A percentile compares a stretch with the other conserved stretches of the same genome.
These are phyloP conservation scores for Acleris holmiana DNA, from an alignment of 2,888 invertebrate genomes.

Conservation along the genomic window DNA sequence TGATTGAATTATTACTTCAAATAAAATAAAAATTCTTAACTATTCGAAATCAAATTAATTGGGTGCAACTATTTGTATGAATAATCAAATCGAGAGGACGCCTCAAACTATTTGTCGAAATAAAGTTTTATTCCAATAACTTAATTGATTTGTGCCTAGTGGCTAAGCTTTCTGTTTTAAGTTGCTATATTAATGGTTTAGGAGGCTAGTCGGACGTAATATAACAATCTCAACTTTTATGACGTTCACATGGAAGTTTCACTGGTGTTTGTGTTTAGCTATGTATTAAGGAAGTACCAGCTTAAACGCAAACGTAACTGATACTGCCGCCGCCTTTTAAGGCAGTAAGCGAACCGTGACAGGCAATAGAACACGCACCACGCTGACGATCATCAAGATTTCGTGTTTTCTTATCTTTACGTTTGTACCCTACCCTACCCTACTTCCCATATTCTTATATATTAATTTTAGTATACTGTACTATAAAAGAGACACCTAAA, in stretches of 20 bases:
- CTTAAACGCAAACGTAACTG: no score
- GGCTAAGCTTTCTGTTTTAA: conserved; percentile 19
- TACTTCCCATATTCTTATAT: no score
- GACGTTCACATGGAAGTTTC: background rate
- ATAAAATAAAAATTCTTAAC: conserved; percentile 32
- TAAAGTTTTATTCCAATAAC: conserved; percentile 25
- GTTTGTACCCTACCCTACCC: no score
- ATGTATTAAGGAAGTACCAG: no score
- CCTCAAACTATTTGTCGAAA: conserved; percentile 27
- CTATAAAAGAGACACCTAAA: no score
- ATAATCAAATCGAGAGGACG: conserved; percentile 22
- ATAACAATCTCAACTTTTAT: conserved; percentile 12
- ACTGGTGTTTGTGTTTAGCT: no score
- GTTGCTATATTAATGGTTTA: conserved; percentile 17
- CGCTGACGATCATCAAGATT: no score
- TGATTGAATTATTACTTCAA: conserved; percentile 35
- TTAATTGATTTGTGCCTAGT: conserved; percentile 22
- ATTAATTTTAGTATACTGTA: no score
- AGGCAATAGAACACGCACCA: no score
- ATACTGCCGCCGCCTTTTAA: no score
- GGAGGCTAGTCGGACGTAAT: conserved; percentile 21
- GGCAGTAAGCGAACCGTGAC: no score
- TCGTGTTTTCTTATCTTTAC: no score
- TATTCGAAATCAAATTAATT: conserved; percentile 28
- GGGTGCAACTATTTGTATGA: conserved; percentile 35